phyloP scores from a whole-genome alignment of 53 echinoderm and acorn worm species.

The Hippasteria phrygiana region DNA sequence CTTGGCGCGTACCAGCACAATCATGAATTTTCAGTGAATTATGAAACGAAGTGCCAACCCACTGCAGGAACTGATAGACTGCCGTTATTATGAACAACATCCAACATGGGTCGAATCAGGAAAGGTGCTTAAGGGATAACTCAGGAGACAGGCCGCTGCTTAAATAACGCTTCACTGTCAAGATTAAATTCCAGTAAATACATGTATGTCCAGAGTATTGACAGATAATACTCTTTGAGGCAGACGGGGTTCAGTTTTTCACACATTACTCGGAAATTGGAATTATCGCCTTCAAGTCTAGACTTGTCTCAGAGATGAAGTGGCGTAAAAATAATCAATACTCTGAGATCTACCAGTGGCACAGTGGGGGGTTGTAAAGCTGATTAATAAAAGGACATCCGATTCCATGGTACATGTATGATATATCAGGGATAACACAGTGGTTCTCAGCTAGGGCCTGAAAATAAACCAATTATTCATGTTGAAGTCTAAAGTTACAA shows the following conservation, averaged over 20 bases:
- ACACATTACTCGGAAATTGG: neutral
- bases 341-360: neutral
- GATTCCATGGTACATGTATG: too few relatives aligned
- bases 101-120: too few relatives aligned
- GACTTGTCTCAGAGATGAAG: neutral
- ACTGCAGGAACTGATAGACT: too few relatives aligned
- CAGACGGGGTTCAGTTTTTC: neutral
- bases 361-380: neutral
- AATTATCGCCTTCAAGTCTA: slow-evolving; percentile 1
- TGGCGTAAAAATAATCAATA: neutral
- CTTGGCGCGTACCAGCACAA: too few relatives aligned
- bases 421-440: too few relatives aligned
- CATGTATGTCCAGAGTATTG: neutral
- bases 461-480: too few relatives aligned
- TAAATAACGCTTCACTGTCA: neutral
- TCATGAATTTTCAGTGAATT: too few relatives aligned
- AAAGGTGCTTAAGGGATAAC: neutral
- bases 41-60: too few relatives aligned
- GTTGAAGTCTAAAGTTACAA: too few relatives aligned
- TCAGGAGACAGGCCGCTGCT: neutral
- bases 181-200: neutral
- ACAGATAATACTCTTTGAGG: neutral
- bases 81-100: too few relatives aligned
- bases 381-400: neutral
- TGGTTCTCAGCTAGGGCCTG: too few relatives aligned